Evolutionary conservation across 2,797 vertebrate species (phyloP), one percentile per base, ranked within the genome.

Genomic region (Hydrolagus colliei): DNA sequence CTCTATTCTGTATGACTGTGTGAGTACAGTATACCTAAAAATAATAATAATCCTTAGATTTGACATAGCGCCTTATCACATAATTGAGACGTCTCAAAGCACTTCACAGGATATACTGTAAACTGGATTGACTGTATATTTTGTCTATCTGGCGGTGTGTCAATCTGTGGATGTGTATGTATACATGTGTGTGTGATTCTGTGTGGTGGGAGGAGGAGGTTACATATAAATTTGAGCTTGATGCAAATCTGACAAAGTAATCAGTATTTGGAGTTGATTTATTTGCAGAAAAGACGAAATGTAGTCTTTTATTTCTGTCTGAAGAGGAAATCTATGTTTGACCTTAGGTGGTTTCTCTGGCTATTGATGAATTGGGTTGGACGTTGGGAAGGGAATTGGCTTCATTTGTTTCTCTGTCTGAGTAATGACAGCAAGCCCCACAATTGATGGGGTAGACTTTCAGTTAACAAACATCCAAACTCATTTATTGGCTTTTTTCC

Each of bases 331-430:
- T 94, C 92, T 90, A 94, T 95, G 89, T 89, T 68, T 32, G 88
- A 90, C 90, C 91, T 91, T 93, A 92, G 92, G 91, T 88, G 88
- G 91, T 91, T 90, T 91, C 91, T 88, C 91, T 87, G 89, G 90
- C 93, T 95, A 94, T 93, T 94, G 93, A 94, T 92, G 92, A 93
- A 94, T 94, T 92, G 93, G 93, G 92, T 90, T 91, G 92, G 93
- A 94, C 90, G 93, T 92, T 92, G 91, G 92, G 89, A 92, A 91
- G 92, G 92, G 95, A 95, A 96, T 92, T 93, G 94, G 92, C 92
- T 93, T 94, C 93, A 92, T 94, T 95, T 93, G 93, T 96, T 95
- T 94, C 91, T 93, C 88, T 92, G 92, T 92, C 92, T 91, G 93
- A 91, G 91, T 94, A 94, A 94, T 93, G 93, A 92, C 93, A 95